These are phyloP conservation scores for Ciconia stormi DNA, from an alignment of 2,113 vertebrate genomes.

Conservation along the genomic window DNA sequence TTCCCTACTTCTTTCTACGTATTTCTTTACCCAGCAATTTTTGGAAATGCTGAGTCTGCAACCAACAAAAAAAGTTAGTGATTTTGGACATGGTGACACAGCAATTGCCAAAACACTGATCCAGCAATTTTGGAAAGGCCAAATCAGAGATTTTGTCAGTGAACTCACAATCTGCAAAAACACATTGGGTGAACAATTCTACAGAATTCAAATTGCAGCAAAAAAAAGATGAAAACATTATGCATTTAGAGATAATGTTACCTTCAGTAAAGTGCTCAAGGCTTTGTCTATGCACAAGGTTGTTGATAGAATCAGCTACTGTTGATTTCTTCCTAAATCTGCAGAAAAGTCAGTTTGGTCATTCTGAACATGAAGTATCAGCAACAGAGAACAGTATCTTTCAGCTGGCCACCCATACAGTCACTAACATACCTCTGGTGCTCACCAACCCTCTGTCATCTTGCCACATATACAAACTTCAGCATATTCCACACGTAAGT, in stretches of 20 bases:
- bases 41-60: background rate
- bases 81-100: background rate
- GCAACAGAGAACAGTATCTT: background rate
- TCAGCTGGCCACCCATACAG: background rate
- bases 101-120: background rate
- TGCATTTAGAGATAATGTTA: background rate
- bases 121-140: background rate
- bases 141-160: background rate
- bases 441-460: background rate
- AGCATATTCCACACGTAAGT: background rate
- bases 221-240: background rate
- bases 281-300: constrained; percentile 76
- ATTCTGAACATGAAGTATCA: background rate
- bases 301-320: constrained; percentile 84
- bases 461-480: background rate
- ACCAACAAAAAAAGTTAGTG: background rate
- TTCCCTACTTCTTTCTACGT: background rate
- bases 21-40: background rate
- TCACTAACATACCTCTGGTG: background rate
- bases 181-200: background rate
- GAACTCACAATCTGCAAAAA: background rate
- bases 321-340: constrained; percentile 91
- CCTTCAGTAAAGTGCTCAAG: constrained; percentile 90
- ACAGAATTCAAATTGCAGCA: background rate
- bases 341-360: background rate